These are phyloP conservation scores for Cynopterus brachyotis DNA, from an alignment of 2,113 vertebrate genomes.

Conservation along the genomic window DNA sequence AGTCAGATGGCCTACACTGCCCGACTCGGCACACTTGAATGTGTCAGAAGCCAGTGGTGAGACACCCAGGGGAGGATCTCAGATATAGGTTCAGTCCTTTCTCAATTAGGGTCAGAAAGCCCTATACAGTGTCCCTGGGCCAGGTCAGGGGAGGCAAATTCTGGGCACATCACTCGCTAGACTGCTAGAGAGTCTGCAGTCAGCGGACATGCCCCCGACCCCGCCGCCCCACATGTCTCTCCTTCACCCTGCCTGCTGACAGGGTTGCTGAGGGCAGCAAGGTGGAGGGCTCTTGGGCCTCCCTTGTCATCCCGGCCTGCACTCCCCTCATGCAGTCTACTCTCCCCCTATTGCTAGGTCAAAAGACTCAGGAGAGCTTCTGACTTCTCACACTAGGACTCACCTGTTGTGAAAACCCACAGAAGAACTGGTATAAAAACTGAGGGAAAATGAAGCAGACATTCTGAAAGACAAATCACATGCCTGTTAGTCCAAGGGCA, in stretches of 20 bases:
- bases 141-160: too few species aligned
- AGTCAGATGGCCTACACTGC: neutral
- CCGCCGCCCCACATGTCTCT: too few species aligned
- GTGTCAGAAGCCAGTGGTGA: neutral
- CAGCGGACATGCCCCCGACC: neutral
- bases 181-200: too few species aligned
- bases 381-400: neutral
- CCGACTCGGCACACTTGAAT: neutral
- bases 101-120: neutral
- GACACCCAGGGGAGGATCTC: neutral
- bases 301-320: neutral
- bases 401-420: conserved; percentile 99
- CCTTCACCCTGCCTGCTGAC: neutral
- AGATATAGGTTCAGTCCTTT: neutral
- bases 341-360: neutral
- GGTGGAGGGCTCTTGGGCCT: too few species aligned
- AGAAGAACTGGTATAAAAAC: conserved; percentile 99
- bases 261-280: neutral
- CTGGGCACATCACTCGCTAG: too few species aligned
- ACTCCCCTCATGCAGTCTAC: accelerated
- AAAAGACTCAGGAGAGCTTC: neutral
- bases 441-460: conserved; percentile 99
- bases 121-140: accelerated
- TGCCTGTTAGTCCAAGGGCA: neutral
- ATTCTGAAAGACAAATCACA: conserved; percentile 89